A percentile compares a stretch with the other conserved stretches of the same genome.
These are phyloP conservation scores for Dyspetes luteomarginatus DNA, from an alignment of 2,888 invertebrate species.

Conservation along the genomic window DNA sequence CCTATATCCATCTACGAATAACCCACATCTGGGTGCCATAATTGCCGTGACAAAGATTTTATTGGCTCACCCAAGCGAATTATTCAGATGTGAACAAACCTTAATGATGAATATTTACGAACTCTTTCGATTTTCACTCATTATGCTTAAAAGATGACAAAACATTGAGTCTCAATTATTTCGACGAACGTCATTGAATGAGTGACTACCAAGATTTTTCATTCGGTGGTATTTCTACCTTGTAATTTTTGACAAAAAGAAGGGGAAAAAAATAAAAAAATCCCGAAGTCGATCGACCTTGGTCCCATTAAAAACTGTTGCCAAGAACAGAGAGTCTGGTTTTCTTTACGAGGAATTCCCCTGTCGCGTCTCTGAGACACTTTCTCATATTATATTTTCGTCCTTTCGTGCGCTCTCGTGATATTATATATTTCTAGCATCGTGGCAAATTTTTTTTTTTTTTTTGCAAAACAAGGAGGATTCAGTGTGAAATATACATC, in stretches of 20 bases:
- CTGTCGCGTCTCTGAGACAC: conserved; percentile 26
- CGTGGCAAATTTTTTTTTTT: conserved; percentile 15
- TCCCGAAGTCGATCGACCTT: conserved; percentile 53
- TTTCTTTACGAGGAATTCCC: conserved; percentile 53
- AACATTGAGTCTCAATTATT: conserved; percentile 2
- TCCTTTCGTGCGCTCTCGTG: background rate
- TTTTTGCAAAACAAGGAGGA: conserved; percentile 1
- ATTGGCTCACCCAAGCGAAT: background rate
- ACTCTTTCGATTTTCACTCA: conserved; percentile 9
- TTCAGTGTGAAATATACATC: conserved; percentile 30
- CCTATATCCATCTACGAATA: too few species aligned
- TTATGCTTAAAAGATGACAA: background rate
- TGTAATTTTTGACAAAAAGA: conserved; percentile 4
- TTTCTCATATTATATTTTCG: conserved; percentile 55
- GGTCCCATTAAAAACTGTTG: conserved; percentile 52
- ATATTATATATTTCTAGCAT: background rate
- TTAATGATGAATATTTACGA: background rate
- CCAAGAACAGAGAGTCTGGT: conserved; percentile 24
- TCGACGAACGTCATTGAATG: conserved; percentile 10
- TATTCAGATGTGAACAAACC: background rate
- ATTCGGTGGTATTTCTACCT: background rate
- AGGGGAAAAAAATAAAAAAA: conserved; percentile 19
- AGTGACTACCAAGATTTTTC: conserved; percentile 24
- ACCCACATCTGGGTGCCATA: too few species aligned
- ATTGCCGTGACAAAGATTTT: too few species aligned